A percentile compares a stretch with the other conserved stretches of the same genome.
Evolutionary conservation across 2,797 vertebrate genomes (phyloP).

Genomic region (Phaenicophaeus curvirostris): DNA sequence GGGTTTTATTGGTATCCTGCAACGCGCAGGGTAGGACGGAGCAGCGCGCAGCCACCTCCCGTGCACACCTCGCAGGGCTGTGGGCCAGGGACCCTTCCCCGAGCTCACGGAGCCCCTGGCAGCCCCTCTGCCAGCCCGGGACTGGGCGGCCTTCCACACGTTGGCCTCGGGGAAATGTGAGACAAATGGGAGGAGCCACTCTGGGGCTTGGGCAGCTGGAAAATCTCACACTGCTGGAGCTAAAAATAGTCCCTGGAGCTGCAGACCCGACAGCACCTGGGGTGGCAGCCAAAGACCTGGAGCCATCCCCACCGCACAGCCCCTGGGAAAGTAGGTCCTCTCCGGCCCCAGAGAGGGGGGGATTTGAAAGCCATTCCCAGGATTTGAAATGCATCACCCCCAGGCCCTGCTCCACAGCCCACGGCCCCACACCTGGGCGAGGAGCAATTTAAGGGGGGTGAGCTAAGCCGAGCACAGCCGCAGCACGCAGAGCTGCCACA

Average conservation of each 20-base stretch:
- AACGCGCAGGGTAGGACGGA: constrained; percentile 39
- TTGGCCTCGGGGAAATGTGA: background rate
- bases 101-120: background rate
- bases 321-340: background rate
- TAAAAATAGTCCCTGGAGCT: constrained; percentile 40
- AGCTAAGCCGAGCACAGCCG: rapidly evolving
- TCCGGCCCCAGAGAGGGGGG: background rate
- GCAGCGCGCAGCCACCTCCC: background rate
- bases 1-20: constrained; percentile 67
- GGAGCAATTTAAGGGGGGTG: background rate
- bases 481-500: rapidly evolving
- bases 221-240: constrained; percentile 43
- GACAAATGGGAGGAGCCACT: background rate
- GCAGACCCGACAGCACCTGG: constrained; percentile 37
- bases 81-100: background rate
- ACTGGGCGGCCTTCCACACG: rapidly evolving
- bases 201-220: constrained; percentile 33
- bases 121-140: background rate
- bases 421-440: rapidly evolving
- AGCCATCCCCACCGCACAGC: background rate
- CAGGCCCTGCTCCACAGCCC: background rate
- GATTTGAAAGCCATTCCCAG: rapidly evolving
- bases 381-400: background rate
- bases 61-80: rapidly evolving
- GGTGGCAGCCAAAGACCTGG: constrained; percentile 30